Conservation (phyloP, 2,888 invertebrate species). For the Norana najaformis region DNA sequence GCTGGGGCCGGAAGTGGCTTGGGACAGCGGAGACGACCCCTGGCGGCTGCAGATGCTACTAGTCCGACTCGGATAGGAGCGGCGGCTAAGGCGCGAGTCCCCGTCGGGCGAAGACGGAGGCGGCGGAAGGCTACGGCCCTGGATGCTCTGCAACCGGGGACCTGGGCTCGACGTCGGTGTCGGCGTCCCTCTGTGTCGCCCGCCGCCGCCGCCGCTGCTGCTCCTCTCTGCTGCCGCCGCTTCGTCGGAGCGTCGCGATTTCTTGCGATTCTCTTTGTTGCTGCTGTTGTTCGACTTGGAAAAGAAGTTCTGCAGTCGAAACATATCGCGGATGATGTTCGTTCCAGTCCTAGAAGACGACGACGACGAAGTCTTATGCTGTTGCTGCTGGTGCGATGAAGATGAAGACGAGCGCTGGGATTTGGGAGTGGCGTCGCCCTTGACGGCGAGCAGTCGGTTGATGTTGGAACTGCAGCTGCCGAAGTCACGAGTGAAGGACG, state of each 20-base stretch:
- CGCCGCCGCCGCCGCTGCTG: not conserved
- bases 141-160: conserved; percentile 1
- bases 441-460: not conserved
- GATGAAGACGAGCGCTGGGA: not conserved
- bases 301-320: conserved; percentile 20
- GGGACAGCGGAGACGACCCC: not conserved
- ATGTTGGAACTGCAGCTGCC: not conserved
- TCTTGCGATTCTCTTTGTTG: conserved; percentile 18
- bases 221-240: not conserved
- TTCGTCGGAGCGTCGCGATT: not conserved
- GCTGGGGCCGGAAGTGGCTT: not conserved
- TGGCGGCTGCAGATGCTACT: conserved; percentile 13
- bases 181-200: not conserved
- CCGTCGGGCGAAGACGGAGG: not conserved
- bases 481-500: not conserved
- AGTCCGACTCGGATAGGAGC: conserved; percentile 7
- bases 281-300: not conserved
- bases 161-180: not conserved
- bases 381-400: too few species aligned
- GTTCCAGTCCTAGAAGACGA: not conserved
- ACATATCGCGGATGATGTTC: conserved; percentile 17
- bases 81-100: not conserved
- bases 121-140: not conserved
- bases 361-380: not conserved
- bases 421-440: not conserved